Conservation (phyloP, 2,113 vertebrate genomes). For the Tenebrosternarchus preto region DNA sequence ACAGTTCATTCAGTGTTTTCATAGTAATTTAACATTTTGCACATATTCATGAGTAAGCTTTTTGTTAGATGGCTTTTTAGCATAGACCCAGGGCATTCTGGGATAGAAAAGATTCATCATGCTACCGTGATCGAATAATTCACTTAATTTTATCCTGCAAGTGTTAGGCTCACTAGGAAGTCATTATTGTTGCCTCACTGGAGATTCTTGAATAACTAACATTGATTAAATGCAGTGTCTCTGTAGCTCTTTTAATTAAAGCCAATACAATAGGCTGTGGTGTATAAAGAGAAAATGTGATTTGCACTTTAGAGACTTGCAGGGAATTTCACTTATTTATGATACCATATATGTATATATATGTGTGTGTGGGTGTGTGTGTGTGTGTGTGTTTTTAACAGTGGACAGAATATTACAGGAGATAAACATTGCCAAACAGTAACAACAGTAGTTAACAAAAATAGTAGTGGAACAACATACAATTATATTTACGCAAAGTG, state of each 20-base stretch:
- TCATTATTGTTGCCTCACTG: constrained; percentile 46
- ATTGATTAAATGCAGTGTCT: constrained; percentile 43
- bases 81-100: neutral
- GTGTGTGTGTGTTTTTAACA: no score
- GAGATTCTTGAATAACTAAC: constrained; percentile 41
- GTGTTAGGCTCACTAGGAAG: constrained; percentile 34
- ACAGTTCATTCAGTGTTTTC: constrained; percentile 34
- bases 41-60: constrained; percentile 18
- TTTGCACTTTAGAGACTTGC: neutral
- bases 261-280: constrained; percentile 32
- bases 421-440: neutral
- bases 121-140: constrained; percentile 34
- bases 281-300: constrained; percentile 15
- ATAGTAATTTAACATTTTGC: constrained; percentile 13
- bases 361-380: no score
- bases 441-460: no score
- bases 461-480: neutral
- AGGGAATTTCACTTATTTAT: constrained; percentile 9
- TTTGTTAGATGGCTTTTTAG: constrained; percentile 12
- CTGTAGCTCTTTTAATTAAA: constrained; percentile 34
- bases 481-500: neutral
- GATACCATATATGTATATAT: neutral
- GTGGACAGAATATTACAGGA: neutral
- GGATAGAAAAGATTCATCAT: constrained; percentile 36
- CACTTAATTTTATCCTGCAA: constrained; percentile 45